phyloP scores from a whole-genome alignment of 2,113 vertebrate genomes.

The Apodemus sylvaticus region DNA sequence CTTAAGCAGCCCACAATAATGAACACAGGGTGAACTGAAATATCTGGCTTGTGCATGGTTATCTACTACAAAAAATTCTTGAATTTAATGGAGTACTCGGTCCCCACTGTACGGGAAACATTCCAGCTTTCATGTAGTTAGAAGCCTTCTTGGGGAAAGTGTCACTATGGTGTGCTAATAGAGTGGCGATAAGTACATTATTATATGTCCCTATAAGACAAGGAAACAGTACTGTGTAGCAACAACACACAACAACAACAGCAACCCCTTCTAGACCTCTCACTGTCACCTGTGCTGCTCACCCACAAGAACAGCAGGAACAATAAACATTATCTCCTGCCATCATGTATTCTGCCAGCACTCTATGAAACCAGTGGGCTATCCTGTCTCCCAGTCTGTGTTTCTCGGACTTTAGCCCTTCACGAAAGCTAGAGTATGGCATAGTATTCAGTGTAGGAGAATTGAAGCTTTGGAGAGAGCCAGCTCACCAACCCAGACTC shows the following conservation, averaged over 20 bases:
- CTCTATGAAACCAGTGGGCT: neutral
- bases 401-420: neutral
- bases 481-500: neutral
- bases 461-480: neutral
- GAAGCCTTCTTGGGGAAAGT: neutral
- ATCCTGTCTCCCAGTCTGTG: fast-evolving
- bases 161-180: fast-evolving
- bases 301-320: neutral
- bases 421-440: fast-evolving
- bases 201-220: neutral
- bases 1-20: neutral
- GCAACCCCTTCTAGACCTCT: neutral
- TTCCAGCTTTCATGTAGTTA: neutral
- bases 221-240: neutral
- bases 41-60: too few relatives aligned
- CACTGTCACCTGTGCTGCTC: neutral
- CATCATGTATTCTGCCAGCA: neutral
- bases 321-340: neutral
- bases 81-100: neutral
- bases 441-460: neutral
- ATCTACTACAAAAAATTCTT: neutral
- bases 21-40: too few relatives aligned
- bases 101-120: neutral
- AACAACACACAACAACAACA: neutral
- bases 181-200: fast-evolving